Evolutionary conservation across 1,140 invertebrate species (phyloP).

Genomic region (Leptoteleia sp.): DNA sequence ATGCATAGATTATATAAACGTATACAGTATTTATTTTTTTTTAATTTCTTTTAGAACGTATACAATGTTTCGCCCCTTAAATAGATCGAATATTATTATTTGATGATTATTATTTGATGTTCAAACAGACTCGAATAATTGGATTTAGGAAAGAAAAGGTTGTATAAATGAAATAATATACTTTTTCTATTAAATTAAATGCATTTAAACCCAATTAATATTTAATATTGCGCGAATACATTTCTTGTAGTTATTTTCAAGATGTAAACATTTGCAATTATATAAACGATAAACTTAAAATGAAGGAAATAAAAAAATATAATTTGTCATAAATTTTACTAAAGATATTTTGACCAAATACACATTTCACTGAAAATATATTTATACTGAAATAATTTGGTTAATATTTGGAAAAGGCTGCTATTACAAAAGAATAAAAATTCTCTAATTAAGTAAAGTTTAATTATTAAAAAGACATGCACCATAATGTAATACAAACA

Average conservation of each 20-base stretch:
- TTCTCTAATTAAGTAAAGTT: background rate
- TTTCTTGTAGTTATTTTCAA: slow-evolving; percentile 27
- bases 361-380: slow-evolving; percentile 32
- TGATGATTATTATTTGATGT: too few relatives aligned
- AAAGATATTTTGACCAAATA: slow-evolving; percentile 41
- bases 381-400: slow-evolving; percentile 19
- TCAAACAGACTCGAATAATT: background rate
- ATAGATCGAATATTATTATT: too few relatives aligned
- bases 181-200: slow-evolving; percentile 32
- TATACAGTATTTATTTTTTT: too few relatives aligned
- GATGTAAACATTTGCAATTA: slow-evolving; percentile 31
- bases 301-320: slow-evolving; percentile 22
- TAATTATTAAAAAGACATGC: slow-evolving; percentile 20
- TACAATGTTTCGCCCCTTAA: too few relatives aligned
- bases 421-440: slow-evolving; percentile 19
- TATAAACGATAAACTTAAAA: slow-evolving; percentile 45
- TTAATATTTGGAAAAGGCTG: slow-evolving; percentile 9
- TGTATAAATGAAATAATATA: background rate
- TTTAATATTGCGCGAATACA: slow-evolving; percentile 46
- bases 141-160: too few relatives aligned
- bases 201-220: slow-evolving; percentile 50
- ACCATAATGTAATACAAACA: slow-evolving; percentile 46
- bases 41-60: too few relatives aligned
- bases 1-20: too few relatives aligned
- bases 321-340: slow-evolving; percentile 33